Base-by-base conservation (phyloP, 2,797 vertebrate species). In the Spatula versicolor region DNA sequence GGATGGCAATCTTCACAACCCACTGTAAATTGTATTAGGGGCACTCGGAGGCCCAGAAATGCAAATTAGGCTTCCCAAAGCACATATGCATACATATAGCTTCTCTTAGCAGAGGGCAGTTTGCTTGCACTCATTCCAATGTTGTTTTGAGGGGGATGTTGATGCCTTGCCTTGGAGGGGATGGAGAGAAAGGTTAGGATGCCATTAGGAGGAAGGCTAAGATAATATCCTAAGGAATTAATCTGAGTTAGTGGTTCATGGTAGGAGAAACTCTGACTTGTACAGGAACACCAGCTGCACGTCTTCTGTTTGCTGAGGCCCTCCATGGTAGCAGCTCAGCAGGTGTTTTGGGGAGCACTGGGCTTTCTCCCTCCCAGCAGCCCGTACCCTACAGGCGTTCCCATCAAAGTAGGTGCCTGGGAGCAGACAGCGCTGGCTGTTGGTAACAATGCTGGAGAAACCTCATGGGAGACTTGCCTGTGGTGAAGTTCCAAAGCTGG, bases 1-100 rank as follows among this genome's bases (percentile, higher is more conserved):
- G 86, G 93, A 95, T 95, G 94, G 95, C 93, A 95, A 97, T 97
- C 95, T 97, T 95, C 90, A 95, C 94, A 96, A 96, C 88, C 93
- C 85, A 55, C 81, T 91, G 92, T 75, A 97, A 96, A 96, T 97
- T 95, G 86, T 95, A 92, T 96, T 96, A 94, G 90, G 92, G 94
- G 89, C 88, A 71, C 84, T 96, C 86, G 48, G 94, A 96, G 93
- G 85, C 71, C 88, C 93, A 94, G 94, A 96, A 96, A 97, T 96
- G 95, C 86, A 97, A 95, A 93, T 94, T 14, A 90, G 86, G 71
- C 93, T 95, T 93, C 87, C 93, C 93, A 69, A 88, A 84, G 91
- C 88, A 86, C 77, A 85, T 16, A 69, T 1, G 31, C 81, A 72
- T 75, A 69, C 68, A 25, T 59, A 80, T n/a, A 26, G 4, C 39